Conservation (phyloP, 2,797 vertebrate genomes). For the Adelosebastes latens region DNA sequence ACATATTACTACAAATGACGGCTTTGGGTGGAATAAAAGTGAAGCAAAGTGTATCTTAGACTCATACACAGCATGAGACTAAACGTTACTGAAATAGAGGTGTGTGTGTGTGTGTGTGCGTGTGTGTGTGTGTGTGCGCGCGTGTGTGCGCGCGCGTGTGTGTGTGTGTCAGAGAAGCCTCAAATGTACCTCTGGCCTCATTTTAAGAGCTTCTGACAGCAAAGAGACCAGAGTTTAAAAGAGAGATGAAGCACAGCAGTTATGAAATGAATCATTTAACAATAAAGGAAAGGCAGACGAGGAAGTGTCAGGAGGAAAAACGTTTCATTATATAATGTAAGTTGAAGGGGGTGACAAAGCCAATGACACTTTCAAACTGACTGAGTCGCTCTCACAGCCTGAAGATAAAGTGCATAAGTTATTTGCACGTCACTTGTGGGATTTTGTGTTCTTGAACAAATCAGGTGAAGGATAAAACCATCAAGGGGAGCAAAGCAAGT, state of each 20-base stretch:
- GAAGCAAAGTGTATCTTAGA: not conserved
- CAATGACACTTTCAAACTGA: conserved; percentile 14
- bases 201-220: conserved; percentile 40
- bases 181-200: conserved; percentile 31
- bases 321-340: conserved; percentile 19
- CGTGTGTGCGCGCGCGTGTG: not conserved
- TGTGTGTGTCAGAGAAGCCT: not conserved
- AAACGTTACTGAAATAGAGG: not conserved
- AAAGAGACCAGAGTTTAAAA: conserved; percentile 25
- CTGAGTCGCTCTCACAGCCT: not conserved
- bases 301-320: conserved; percentile 23
- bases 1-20: not conserved
- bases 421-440: not conserved
- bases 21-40: not conserved
- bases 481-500: not conserved
- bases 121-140: not conserved
- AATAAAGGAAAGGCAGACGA: conserved; percentile 26
- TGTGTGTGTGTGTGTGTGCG: conserved; percentile 1
- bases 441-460: conserved; percentile 22
- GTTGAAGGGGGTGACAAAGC: not conserved
- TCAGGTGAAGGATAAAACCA: conserved; percentile 21
- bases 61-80: not conserved
- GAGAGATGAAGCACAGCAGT: conserved; percentile 3
- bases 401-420: conserved; percentile 3
- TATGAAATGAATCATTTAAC: conserved; percentile 29